phyloP scores from a whole-genome alignment of 2,888 invertebrate genomes.

The Hemicrepidius hirtus region DNA sequence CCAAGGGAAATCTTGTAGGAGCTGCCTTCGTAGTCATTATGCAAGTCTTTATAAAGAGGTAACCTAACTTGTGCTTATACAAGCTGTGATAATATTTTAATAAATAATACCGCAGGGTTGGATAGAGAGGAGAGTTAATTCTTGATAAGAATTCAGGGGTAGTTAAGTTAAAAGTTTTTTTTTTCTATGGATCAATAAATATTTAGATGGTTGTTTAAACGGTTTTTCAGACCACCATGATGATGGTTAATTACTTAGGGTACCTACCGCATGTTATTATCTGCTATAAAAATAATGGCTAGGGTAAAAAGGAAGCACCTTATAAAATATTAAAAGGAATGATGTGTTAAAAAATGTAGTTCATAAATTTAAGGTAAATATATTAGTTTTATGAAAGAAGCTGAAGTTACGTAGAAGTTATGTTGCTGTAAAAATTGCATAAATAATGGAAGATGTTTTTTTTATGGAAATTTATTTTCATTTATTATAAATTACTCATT shows the following conservation, averaged over 20 bases:
- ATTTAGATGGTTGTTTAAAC: too few species aligned
- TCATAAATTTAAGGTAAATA: slow-evolving; percentile 33
- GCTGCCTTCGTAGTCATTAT: too few species aligned
- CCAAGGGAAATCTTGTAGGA: too few species aligned
- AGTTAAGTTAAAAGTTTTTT: too few species aligned
- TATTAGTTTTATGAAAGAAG: slow-evolving; percentile 30
- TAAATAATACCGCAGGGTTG: neutral
- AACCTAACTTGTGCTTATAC: neutral
- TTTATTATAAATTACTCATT: neutral
- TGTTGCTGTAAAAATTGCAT: slow-evolving; percentile 28
- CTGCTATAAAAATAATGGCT: neutral
- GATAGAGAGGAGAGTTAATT: neutral
- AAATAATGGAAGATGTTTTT: slow-evolving; percentile 13
- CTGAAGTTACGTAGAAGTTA: slow-evolving; percentile 22
- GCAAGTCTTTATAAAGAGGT: too few species aligned
- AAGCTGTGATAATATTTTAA: slow-evolving; percentile 4
- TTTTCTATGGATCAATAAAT: too few species aligned
- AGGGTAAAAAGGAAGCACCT: neutral
- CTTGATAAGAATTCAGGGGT: too few species aligned
- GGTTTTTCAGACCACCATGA: too few species aligned
- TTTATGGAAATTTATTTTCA: neutral
- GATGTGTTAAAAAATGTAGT: slow-evolving; percentile 33
- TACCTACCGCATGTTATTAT: too few species aligned
- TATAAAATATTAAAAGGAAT: slow-evolving; percentile 37
- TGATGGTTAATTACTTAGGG: too few species aligned